Evolutionary conservation across 2,888 invertebrate genomes (phyloP).

Genomic region (Lottia gigantea): DNA sequence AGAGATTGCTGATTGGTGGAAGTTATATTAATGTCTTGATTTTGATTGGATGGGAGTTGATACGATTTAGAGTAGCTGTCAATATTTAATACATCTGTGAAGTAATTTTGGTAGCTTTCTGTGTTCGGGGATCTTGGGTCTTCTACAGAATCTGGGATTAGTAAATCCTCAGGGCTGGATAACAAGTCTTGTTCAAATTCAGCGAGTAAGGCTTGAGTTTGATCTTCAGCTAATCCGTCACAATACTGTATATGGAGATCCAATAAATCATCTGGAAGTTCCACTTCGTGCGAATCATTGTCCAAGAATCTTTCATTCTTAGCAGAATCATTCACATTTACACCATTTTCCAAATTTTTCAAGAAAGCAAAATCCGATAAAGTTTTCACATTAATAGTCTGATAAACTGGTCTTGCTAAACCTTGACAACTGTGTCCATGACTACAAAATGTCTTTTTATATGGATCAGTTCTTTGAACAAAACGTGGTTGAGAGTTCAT

Average conservation of each 20-base stretch:
- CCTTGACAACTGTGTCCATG: background rate
- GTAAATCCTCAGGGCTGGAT: conserved; percentile 20
- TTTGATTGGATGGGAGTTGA: background rate
- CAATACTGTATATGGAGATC: conserved; percentile 38
- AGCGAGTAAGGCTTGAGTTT: conserved; percentile 15
- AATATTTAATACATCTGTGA: background rate
- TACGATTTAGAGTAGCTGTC: background rate
- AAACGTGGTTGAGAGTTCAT: background rate
- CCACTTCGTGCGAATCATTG: background rate
- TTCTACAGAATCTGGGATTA: conserved; percentile 9
- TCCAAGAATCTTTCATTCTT: background rate
- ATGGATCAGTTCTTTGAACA: background rate
- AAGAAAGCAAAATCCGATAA: too few relatives aligned
- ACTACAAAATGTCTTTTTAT: background rate
- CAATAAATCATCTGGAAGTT: conserved; percentile 34
- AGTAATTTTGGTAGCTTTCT: background rate
- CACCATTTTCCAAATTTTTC: too few relatives aligned
- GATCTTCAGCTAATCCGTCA: conserved; percentile 20
- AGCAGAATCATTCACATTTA: background rate
- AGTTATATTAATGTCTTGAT: conserved; percentile 10
- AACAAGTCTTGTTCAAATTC: conserved; percentile 20
- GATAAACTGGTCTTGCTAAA: background rate
- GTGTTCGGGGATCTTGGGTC: background rate
- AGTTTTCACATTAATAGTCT: background rate
- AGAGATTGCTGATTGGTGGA: background rate